phyloP scores from a whole-genome alignment of 2,113 vertebrate species.

The Coptodon bakossiorum region DNA sequence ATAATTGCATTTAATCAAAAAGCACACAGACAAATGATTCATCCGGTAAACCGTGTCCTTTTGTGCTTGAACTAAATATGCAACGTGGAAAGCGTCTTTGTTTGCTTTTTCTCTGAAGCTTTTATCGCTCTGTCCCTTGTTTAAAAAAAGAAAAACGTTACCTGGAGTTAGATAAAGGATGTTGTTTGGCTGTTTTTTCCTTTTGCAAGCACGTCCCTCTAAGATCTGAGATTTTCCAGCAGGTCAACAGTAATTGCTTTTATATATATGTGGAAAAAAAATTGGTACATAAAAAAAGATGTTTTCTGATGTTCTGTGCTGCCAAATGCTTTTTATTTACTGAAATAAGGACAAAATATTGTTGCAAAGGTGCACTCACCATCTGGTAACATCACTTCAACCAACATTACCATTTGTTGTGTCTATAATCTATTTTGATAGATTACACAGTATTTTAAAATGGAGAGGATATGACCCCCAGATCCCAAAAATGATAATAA shows the following conservation, averaged over 20 bases:
- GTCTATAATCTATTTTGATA: not conserved
- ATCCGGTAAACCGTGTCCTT: not conserved
- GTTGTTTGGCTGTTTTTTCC: not conserved
- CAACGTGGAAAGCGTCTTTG: not conserved
- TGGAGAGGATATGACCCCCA: not conserved
- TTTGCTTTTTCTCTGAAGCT: not conserved
- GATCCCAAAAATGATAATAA: not conserved
- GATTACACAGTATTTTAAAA: not conserved
- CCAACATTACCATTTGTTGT: not conserved
- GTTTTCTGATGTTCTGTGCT: not conserved
- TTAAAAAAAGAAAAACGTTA: not conserved
- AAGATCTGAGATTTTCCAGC: not conserved
- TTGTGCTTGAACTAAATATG: not conserved
- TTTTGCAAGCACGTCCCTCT: not conserved
- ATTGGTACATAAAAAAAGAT: not conserved
- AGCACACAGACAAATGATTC: constrained; percentile 1
- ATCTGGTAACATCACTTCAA: not conserved
- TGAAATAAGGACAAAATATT: not conserved
- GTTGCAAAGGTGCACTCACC: not conserved
- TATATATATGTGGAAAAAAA: not conserved
- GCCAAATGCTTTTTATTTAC: not conserved
- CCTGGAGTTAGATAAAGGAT: constrained; percentile 1
- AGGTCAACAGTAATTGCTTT: not conserved
- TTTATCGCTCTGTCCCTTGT: not conserved
- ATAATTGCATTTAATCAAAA: not conserved